A percentile compares a stretch with the other conserved stretches of the same genome.
These are phyloP conservation scores for Herminia tarsipennalis DNA, from an alignment of 2,888 invertebrate genomes.

Conservation along the genomic window DNA sequence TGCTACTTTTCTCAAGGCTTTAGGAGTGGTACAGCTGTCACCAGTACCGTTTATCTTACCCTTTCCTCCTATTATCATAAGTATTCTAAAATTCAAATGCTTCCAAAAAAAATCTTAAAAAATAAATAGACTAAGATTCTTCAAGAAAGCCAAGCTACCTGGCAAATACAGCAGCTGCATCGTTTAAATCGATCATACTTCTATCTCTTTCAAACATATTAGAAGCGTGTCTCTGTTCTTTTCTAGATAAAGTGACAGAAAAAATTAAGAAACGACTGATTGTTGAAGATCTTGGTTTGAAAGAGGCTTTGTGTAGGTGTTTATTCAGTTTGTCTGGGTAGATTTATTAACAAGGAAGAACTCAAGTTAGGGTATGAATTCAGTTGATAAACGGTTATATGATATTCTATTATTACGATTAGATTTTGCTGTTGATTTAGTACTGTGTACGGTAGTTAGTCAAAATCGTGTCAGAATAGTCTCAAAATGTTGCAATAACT, in stretches of 20 bases:
- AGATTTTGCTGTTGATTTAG: too few species aligned
- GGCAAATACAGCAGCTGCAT: constrained; percentile 72
- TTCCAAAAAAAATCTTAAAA: constrained; percentile 52
- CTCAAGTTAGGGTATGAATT: not conserved
- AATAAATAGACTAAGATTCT: constrained; percentile 65
- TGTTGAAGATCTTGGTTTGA: constrained; percentile 29
- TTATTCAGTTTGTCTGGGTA: constrained; percentile 28
- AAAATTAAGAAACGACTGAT: constrained; percentile 43
- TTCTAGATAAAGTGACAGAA: constrained; percentile 57
- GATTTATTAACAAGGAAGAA: constrained; percentile 26
- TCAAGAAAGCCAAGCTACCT: constrained; percentile 68
- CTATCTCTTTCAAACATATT: constrained; percentile 51
- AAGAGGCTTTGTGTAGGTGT: constrained; percentile 38
- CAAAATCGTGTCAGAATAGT: too few species aligned
- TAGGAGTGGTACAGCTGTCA: constrained; percentile 26
- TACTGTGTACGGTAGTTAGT: too few species aligned
- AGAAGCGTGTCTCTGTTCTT: constrained; percentile 43
- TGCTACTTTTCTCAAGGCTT: constrained; percentile 3
- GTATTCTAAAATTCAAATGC: constrained; percentile 35
- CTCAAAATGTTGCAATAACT: too few species aligned
- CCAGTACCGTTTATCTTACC: constrained; percentile 16
- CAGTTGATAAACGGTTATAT: constrained; percentile 3
- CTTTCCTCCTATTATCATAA: constrained; percentile 39
- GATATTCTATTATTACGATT: not conserved
- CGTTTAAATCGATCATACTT: constrained; percentile 68